Evolutionary conservation across 2,888 invertebrate species (phyloP).

Genomic region (Elegia similella): DNA sequence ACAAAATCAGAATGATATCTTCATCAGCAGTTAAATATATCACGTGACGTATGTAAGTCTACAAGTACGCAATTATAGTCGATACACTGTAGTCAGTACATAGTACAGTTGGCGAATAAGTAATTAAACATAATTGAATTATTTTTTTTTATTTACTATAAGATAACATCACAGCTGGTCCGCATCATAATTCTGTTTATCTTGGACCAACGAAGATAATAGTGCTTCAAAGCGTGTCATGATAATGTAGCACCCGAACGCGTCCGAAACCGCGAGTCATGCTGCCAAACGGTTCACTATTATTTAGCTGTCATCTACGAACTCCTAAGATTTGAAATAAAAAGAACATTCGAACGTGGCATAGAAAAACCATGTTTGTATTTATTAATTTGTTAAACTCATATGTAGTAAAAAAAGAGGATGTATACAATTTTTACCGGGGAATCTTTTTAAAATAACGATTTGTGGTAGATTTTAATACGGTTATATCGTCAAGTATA

Average conservation of each 20-base stretch:
- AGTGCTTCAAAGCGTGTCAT: background rate
- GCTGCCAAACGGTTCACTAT: background rate
- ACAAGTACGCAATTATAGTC: background rate
- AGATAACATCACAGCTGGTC: background rate
- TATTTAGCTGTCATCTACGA: background rate
- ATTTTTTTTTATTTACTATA: background rate
- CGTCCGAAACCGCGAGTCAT: background rate
- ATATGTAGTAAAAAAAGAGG: no score
- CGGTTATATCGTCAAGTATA: conserved; percentile 12
- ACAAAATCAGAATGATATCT: background rate
- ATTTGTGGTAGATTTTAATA: background rate
- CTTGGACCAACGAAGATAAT: background rate
- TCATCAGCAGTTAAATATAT: background rate
- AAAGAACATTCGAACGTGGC: background rate
- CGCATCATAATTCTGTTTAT: background rate
- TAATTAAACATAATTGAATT: background rate
- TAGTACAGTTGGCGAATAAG: background rate
- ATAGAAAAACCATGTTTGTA: background rate
- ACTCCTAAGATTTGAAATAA: background rate
- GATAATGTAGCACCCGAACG: background rate
- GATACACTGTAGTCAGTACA: background rate
- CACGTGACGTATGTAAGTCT: background rate
- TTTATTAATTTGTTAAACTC: background rate
- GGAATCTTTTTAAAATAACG: background rate
- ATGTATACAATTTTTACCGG: no score